Percentiles rank a stretch among this genome's conserved stretches.
Conservation (phyloP, 2,888 invertebrate genomes). For the Diarsia brunnea region DNA sequence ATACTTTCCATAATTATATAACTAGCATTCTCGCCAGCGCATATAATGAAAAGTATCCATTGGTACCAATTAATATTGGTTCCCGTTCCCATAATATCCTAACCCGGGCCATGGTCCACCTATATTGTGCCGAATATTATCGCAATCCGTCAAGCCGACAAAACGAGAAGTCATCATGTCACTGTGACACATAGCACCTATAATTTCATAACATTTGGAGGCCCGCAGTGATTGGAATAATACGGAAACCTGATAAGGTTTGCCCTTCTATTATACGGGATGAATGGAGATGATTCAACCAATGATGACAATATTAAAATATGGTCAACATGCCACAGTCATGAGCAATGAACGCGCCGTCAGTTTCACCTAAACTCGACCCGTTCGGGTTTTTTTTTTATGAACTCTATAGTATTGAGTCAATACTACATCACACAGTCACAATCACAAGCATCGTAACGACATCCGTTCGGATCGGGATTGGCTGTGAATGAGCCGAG, state of each 20-base stretch:
- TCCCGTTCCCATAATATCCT: background rate
- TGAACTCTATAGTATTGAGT: no score
- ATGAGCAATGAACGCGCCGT: background rate
- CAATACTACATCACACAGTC: background rate
- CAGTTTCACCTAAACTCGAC: background rate
- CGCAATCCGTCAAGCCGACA: background rate
- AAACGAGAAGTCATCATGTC: background rate
- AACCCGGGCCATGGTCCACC: background rate
- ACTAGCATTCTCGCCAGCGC: background rate
- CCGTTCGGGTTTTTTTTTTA: no score
- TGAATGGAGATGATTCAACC: background rate
- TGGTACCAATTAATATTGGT: background rate
- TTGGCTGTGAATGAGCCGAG: no score
- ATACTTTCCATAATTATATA: background rate
- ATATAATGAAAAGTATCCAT: background rate
- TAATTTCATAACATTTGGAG: constrained; percentile 8
- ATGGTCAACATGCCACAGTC: background rate
- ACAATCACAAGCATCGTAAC: background rate
- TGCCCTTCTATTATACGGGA: background rate
- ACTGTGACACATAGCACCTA: background rate
- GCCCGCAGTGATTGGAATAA: background rate
- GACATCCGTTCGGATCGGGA: background rate
- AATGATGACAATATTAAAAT: background rate
- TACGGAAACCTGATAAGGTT: constrained; percentile 2
- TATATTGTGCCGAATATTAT: background rate